phyloP scores from a whole-genome alignment of 2,888 invertebrate species.

The Lasioglossum morio region DNA sequence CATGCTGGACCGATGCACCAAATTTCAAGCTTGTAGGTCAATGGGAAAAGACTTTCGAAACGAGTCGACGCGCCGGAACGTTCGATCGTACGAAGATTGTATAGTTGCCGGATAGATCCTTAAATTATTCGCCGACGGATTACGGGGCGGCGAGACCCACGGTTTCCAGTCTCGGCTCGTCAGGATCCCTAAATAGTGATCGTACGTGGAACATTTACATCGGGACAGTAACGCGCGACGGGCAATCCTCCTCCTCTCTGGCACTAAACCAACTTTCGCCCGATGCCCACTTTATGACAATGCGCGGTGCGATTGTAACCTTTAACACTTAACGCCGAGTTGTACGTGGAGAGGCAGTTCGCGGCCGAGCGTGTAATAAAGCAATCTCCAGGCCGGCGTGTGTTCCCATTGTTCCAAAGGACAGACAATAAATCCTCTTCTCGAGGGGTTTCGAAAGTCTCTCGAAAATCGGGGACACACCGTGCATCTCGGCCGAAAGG shows the following conservation, averaged over 20 bases:
- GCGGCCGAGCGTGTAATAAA: constrained; percentile 15
- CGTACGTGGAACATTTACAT: constrained; percentile 73
- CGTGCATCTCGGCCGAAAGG: background rate
- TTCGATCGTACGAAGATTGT: constrained; percentile 1
- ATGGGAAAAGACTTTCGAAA: constrained; percentile 3
- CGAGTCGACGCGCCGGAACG: background rate
- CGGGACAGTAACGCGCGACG: constrained; percentile 59
- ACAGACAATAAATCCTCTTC: background rate
- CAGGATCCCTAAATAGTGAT: constrained; percentile 78
- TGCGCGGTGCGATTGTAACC: constrained; percentile 49
- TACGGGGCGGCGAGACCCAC: constrained; percentile 7
- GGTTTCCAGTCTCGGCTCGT: constrained; percentile 65
- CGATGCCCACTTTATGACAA: constrained; percentile 70
- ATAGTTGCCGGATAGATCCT: background rate
- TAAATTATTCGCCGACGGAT: constrained; percentile 25
- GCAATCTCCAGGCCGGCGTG: constrained; percentile 1
- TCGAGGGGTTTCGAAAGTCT: constrained; percentile 2
- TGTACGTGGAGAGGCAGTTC: constrained; percentile 1
- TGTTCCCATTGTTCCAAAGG: constrained; percentile 29
- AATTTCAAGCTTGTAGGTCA: no score
- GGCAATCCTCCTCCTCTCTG: constrained; percentile 70
- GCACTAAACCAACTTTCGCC: constrained; percentile 77
- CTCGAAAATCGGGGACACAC: constrained; percentile 17
- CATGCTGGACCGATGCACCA: no score
- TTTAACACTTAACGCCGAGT: constrained; percentile 39